Evolutionary conservation across 1,140 invertebrate genomes (phyloP), one percentile per base, ranked within the genome.

Genomic region (Eurytemora carolleeae): DNA sequence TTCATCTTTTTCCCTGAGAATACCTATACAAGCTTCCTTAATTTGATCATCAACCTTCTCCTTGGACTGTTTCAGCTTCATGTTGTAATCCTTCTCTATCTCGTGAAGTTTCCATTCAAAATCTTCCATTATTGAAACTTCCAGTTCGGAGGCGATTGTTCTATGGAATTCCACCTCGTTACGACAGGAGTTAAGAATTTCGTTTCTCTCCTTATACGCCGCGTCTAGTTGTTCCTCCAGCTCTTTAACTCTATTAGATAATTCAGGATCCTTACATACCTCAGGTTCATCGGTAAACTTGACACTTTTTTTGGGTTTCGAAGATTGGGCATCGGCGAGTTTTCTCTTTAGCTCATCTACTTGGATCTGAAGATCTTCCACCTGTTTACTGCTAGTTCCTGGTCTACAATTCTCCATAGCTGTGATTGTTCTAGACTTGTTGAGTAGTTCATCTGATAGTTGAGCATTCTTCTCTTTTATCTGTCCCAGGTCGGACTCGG

Each of bases 71-170:
- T 26, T 58, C 1, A 62, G 52, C 23, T 56, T 55, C 54, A 25
- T 17, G 20, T 62, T 55, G 60, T 57, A 62, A 19, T 62, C 60
- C n/a, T 52, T 2, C 24, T 62, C 60, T 20, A 62, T 62, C 54
- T 62, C 60, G 20, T 62, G 60, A 17, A 62, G 53, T 22, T 62
- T 62, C 60, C 60, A 62, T 25, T 62, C 60, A 56, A 62, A 62
- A 22, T 62, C 60, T 19, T 62, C 53, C 2, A 62, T 56, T 23
- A 62, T 62, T 2, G 52, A 22, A 17, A 20, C 19, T 24, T 62
- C 60, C 3, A 62, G 20, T 26, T 62, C 60, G 3, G 53, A 19
- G 12, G 60, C 60, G 17, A 62, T 62, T 1, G 52, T 24, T 57
- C 60, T 18, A 20, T 62, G 60, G 54, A 58, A 62, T 17, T 62